A percentile compares a stretch with the other conserved stretches of the same genome.
Evolutionary conservation across 2,113 vertebrate species (phyloP).

Genomic region (Periophthalmodon schlosseri): DNA sequence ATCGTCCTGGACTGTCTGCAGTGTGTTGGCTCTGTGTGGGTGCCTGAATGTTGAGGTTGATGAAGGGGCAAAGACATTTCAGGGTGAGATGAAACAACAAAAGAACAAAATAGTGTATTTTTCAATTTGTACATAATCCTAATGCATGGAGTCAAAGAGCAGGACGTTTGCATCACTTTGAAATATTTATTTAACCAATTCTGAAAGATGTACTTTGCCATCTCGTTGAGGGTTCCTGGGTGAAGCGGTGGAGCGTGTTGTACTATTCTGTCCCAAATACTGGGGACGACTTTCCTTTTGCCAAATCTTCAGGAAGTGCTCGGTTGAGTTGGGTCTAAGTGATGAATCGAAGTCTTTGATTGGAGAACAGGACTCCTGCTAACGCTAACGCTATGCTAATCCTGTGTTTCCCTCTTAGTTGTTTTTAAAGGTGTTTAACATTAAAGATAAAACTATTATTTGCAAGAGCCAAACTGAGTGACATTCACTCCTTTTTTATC

Average conservation of each 20-base stretch:
- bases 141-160: slow-evolving; percentile 94
- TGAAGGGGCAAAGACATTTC: slow-evolving; percentile 76
- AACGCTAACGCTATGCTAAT: slow-evolving; percentile 59
- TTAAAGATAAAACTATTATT: slow-evolving; percentile 67
- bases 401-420: slow-evolving; percentile 55
- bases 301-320: slow-evolving; percentile 45
- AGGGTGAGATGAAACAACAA: slow-evolving; percentile 72
- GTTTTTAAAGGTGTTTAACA: slow-evolving; percentile 69
- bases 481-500: slow-evolving; percentile 76
- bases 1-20: slow-evolving; percentile 87
- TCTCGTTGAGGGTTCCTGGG: slow-evolving; percentile 78
- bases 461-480: slow-evolving; percentile 80
- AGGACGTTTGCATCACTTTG: slow-evolving; percentile 99
- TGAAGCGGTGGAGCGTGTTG: slow-evolving; percentile 60
- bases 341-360: slow-evolving; percentile 19
- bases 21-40: slow-evolving; percentile 75
- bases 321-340: slow-evolving; percentile 25
- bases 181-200: slow-evolving; percentile 97
- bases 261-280: slow-evolving; percentile 47
- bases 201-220: slow-evolving; percentile 88
- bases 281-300: slow-evolving; percentile 38
- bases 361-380: slow-evolving; percentile 42
- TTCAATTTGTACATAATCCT: slow-evolving; percentile 99
- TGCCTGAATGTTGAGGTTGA: slow-evolving; percentile 83
- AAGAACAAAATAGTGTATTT: slow-evolving; percentile 88